These are phyloP conservation scores for Idaea biselata DNA, from an alignment of 2,888 invertebrate species.

Conservation along the genomic window DNA sequence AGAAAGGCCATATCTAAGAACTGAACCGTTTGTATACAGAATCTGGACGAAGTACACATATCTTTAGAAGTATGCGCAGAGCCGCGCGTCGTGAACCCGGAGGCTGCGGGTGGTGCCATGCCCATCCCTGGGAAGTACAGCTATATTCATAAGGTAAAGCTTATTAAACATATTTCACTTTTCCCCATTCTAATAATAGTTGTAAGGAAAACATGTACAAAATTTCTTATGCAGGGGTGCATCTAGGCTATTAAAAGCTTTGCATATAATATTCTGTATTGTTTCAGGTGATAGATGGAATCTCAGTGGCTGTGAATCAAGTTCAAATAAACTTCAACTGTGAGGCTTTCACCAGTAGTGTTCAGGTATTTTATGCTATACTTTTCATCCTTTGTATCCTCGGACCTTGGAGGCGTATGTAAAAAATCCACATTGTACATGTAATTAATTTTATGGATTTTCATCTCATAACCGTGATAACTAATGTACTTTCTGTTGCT, in stretches of 20 bases:
- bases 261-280: background rate
- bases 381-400: background rate
- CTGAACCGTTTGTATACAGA: constrained; percentile 77
- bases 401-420: too few species aligned
- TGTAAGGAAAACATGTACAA: constrained; percentile 8
- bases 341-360: constrained; percentile 96
- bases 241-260: background rate
- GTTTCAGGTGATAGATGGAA: constrained; percentile 95
- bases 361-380: constrained; percentile 85
- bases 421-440: too few species aligned
- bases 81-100: constrained; percentile 78
- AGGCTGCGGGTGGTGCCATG: constrained; percentile 54
- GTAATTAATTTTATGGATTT: too few species aligned
- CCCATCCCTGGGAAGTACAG: constrained; percentile 73
- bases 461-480: too few species aligned
- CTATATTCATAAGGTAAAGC: constrained; percentile 69
- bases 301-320: constrained; percentile 96
- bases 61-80: constrained; percentile 96
- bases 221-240: too few species aligned
- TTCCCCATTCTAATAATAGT: background rate
- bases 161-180: background rate
- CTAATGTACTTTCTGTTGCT: too few species aligned
- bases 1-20: too few species aligned
- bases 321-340: constrained; percentile 96
- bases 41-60: constrained; percentile 95